phyloP scores from a whole-genome alignment of 2,113 vertebrate species.

The Dolichallabes microphthalmus region DNA sequence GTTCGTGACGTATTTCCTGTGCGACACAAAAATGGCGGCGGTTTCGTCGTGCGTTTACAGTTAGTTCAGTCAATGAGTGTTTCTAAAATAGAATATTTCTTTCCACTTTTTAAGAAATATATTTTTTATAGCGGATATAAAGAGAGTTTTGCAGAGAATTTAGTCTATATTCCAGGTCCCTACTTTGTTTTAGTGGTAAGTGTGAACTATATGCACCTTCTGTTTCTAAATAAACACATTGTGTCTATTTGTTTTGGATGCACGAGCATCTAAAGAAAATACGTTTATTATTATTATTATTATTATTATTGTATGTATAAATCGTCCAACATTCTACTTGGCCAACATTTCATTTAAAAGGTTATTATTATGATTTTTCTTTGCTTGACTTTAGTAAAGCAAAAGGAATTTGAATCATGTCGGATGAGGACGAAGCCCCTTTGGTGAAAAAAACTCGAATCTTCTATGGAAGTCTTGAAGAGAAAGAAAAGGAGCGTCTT shows the following conservation, averaged over 20 bases:
- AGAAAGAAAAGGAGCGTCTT: constrained; percentile 87
- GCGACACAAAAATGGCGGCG: constrained; percentile 18
- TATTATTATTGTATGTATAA: not conserved
- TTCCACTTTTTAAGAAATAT: not conserved
- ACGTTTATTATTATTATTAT: no score
- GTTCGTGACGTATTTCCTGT: constrained; percentile 24
- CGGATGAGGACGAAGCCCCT: constrained; percentile 78
- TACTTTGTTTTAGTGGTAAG: not conserved
- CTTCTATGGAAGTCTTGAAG: constrained; percentile 94
- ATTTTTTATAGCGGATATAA: not conserved
- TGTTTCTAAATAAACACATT: not conserved
- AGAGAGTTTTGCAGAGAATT: not conserved
- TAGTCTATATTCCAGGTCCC: not conserved
- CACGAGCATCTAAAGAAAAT: not conserved
- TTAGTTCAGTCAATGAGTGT: not conserved
- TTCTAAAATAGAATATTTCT: not conserved
- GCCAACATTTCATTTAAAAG: not conserved
- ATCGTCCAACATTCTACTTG: not conserved
- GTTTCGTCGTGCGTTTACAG: not conserved
- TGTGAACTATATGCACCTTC: not conserved
- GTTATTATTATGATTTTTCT: not conserved
- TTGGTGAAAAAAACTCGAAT: constrained; percentile 82
- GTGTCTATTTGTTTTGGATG: not conserved
- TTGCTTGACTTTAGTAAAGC: not conserved
- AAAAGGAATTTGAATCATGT: constrained; percentile 60